Conservation (phyloP, 2,797 vertebrate genomes). For the Anguilla marmorata region DNA sequence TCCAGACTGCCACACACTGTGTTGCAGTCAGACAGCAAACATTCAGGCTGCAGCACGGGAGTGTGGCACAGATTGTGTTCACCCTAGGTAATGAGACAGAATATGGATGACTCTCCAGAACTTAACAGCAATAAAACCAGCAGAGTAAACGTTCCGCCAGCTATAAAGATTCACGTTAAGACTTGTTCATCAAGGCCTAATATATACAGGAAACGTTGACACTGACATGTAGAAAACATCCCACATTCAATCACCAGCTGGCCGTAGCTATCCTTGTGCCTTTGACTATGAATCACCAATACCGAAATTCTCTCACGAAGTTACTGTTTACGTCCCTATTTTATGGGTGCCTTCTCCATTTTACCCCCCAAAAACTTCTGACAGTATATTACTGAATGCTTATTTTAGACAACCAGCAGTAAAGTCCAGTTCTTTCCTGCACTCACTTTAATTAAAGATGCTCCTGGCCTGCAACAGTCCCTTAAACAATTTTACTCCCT, state of each 20-base stretch:
- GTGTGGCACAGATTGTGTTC: conserved; percentile 49
- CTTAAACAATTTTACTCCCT: conserved; percentile 62
- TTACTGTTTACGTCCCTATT: not conserved
- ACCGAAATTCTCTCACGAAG: not conserved
- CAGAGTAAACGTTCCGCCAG: not conserved
- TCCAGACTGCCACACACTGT: not conserved
- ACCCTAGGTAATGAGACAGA: not conserved
- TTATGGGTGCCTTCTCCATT: not conserved
- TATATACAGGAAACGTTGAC: not conserved
- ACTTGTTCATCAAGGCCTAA: not conserved
- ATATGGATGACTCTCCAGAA: not conserved
- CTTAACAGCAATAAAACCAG: conserved; percentile 9
- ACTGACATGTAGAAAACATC: conserved; percentile 13
- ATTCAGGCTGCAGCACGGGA: conserved; percentile 53
- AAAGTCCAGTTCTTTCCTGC: conserved; percentile 55
- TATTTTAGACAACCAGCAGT: conserved; percentile 25
- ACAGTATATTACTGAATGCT: not conserved
- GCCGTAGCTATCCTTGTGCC: conserved; percentile 3
- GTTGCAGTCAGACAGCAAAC: conserved; percentile 45
- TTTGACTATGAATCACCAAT: not conserved
- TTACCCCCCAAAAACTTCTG: not conserved
- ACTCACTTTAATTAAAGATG: conserved; percentile 67
- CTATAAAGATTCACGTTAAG: conserved; percentile 37
- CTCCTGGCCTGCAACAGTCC: conserved; percentile 60
- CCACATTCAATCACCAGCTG: conserved; percentile 11